A percentile compares a stretch with the other conserved stretches of the same genome.
phyloP scores from a whole-genome alignment of 2,888 invertebrate genomes.

The Mesorhabditis belari region DNA sequence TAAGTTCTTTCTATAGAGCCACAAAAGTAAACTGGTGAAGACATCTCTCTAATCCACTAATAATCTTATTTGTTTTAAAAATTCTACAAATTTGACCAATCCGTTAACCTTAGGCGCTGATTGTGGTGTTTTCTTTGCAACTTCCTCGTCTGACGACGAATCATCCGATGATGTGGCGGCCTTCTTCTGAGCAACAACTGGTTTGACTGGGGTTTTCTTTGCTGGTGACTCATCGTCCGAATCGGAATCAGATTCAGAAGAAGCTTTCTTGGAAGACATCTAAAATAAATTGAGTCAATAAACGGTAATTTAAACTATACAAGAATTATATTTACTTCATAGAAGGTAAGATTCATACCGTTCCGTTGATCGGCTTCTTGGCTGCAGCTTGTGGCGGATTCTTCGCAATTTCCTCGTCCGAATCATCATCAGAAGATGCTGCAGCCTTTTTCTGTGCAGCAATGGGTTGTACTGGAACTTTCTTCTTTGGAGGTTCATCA shows the following conservation, averaged over 20 bases:
- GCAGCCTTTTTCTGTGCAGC: neutral
- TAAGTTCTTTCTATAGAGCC: too few species aligned
- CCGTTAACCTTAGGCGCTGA: too few species aligned
- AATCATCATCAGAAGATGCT: neutral
- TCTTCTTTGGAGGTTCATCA: neutral
- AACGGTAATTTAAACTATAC: too few species aligned
- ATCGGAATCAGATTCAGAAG: constrained; percentile 12
- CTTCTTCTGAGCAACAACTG: constrained; percentile 13
- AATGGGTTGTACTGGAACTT: too few species aligned
- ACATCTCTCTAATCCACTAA: too few species aligned
- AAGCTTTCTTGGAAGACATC: neutral
- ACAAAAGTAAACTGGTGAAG: too few species aligned
- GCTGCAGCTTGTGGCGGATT: too few species aligned
- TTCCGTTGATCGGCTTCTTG: too few species aligned
- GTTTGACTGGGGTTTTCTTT: constrained; percentile 5
- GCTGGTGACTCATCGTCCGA: constrained; percentile 11
- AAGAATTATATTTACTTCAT: too few species aligned
- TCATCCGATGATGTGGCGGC: neutral
- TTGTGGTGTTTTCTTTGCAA: constrained; percentile 14
- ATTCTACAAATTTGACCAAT: too few species aligned
- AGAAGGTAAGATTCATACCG: too few species aligned
- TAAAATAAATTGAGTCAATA: neutral
- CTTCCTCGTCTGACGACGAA: constrained; percentile 15
- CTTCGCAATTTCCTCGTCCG: neutral
- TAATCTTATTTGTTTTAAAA: too few species aligned